Base-by-base conservation (phyloP, 2,797 vertebrate species). In the Poecilia wingei region DNA sequence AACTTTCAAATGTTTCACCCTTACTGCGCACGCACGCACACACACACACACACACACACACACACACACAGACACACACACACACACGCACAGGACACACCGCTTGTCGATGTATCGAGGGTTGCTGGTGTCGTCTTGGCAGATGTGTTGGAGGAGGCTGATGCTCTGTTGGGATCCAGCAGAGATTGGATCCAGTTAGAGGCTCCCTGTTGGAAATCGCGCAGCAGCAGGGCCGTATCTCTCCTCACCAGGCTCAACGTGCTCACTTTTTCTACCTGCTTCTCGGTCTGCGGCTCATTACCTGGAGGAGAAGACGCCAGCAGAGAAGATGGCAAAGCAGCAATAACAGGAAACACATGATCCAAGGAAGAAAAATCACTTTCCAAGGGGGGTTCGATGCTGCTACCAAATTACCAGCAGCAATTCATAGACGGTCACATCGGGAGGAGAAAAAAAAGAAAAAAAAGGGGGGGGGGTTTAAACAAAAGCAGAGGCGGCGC, bases 181-280 rank as follows among this genome's bases (percentile, higher is more conserved):
- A 98, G 91, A 49, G 96, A 96, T 75, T 96, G 96, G 84, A 98
- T 95, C 97, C 97, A 98, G 61, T 97, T 96, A 69, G 97, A 96
- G 39, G 97, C 97, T 0, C 97, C 95, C 87, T 96, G 94, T 76
- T 94, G 95, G 84, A 98, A 93, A 87, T 97, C 97, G 87, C 92
- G 87, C 49, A 98, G 86, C 75, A 98, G 80, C 79, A 96, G 81
- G 0, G 96, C 95, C 0, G 97, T 97, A 90, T 98, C 97, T 82
- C 96, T 95, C 86, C 86, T 95, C 82, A 98, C 93, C 76, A 96
- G 88, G 82, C 96, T 95, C 88, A 98, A 91, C 2, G 97, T 79
- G 82, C 95, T 96, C 79, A 95, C 94, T 41, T 95, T 97, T 90
- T 97, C 96, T 43, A 96, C 94, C 84, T 96, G 96, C 45, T 89